Conservation (phyloP, 2,797 vertebrate genomes). For the Corythornis leucogaster region DNA sequence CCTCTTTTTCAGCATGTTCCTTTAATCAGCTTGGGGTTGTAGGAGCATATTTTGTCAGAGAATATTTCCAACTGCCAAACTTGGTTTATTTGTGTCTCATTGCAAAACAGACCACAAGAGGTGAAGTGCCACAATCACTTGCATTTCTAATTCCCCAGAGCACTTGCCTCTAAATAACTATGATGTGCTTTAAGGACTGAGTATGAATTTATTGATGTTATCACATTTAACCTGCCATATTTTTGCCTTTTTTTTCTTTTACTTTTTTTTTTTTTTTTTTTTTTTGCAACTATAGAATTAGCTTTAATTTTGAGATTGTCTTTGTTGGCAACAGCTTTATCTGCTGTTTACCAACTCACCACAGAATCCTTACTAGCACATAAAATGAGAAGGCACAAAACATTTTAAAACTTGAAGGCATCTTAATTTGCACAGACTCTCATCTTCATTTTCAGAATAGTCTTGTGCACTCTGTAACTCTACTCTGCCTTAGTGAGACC, state of each 20-base stretch:
- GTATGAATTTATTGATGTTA: slow-evolving; percentile 49
- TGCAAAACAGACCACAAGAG: slow-evolving; percentile 51
- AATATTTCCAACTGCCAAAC: slow-evolving; percentile 55
- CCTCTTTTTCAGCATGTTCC: slow-evolving; percentile 9
- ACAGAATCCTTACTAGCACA: slow-evolving; percentile 17
- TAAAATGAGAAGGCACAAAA: slow-evolving; percentile 23
- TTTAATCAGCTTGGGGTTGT: slow-evolving; percentile 52
- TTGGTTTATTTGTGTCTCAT: slow-evolving; percentile 58
- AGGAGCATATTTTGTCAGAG: slow-evolving; percentile 47
- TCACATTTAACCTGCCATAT: slow-evolving; percentile 53
- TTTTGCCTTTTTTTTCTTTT: background rate
- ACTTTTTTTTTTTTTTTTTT: background rate
- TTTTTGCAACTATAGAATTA: slow-evolving; percentile 3
- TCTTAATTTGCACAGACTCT: background rate
- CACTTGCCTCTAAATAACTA: slow-evolving; percentile 46
- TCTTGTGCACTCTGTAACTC: background rate
- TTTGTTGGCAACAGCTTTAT: slow-evolving; percentile 47
- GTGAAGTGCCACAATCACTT: slow-evolving; percentile 53
- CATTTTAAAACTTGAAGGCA: background rate
- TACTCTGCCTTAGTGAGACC: too few species aligned
- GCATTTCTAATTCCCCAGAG: slow-evolving; percentile 52
- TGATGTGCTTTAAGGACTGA: slow-evolving; percentile 48
- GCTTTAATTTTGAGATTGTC: slow-evolving; percentile 12
- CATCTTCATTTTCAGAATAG: background rate
- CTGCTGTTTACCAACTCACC: slow-evolving; percentile 18